A percentile compares a stretch with the other conserved stretches of the same genome.
These are phyloP conservation scores for Drosophila barbarae DNA, from an alignment of 2,888 invertebrate genomes.

Conservation along the genomic window DNA sequence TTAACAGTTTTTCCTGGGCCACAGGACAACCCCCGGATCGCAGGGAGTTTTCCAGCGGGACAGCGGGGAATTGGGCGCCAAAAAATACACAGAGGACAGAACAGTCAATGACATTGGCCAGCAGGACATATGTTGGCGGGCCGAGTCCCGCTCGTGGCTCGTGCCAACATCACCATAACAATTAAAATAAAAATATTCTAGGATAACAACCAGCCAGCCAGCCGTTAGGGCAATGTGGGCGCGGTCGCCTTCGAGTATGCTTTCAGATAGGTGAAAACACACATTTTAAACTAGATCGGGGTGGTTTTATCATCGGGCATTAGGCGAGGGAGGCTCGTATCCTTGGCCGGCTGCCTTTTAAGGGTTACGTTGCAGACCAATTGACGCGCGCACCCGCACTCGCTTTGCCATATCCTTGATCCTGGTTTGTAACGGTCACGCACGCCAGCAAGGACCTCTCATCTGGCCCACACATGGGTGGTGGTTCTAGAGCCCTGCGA, in stretches of 20 bases:
- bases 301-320: constrained; percentile 41
- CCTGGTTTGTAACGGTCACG: constrained; percentile 66
- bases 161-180: constrained; percentile 70
- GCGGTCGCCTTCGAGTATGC: constrained; percentile 37
- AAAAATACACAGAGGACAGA: constrained; percentile 30
- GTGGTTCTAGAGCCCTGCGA: constrained; percentile 35
- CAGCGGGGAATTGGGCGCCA: constrained; percentile 60
- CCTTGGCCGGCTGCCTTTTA: constrained; percentile 49
- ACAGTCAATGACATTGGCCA: constrained; percentile 64
- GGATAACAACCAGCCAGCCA: constrained; percentile 47
- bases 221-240: constrained; percentile 57
- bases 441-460: constrained; percentile 54
- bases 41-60: constrained; percentile 54
- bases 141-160: constrained; percentile 45
- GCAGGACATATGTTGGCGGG: constrained; percentile 56
- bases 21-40: constrained; percentile 55
- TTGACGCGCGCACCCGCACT: constrained; percentile 57
- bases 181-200: constrained; percentile 64
- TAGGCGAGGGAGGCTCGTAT: constrained; percentile 31
- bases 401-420: constrained; percentile 22
- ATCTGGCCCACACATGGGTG: constrained; percentile 59
- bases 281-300: constrained; percentile 61
- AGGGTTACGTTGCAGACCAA: constrained; percentile 64
- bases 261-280: constrained; percentile 19
- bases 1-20: constrained; percentile 63